Evolutionary conservation across 2,113 vertebrate genomes (phyloP).

Genomic region (Dipodomys ordii): DNA sequence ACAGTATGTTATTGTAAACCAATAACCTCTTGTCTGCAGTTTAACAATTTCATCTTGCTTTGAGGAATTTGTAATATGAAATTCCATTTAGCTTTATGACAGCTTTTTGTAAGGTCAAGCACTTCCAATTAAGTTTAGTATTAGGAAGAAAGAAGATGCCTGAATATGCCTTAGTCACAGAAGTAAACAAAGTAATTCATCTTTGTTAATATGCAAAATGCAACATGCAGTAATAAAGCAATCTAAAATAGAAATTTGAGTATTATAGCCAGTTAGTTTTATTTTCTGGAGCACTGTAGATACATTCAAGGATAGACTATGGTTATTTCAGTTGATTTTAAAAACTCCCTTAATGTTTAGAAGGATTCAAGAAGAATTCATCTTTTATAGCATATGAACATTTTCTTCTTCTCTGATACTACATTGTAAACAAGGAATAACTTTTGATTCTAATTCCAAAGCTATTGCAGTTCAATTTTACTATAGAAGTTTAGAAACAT

Average conservation of each 20-base stretch:
- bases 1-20: constrained; percentile 15
- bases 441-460: neutral
- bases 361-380: neutral
- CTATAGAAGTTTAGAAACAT: neutral
- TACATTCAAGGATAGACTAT: neutral
- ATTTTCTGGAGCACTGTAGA: neutral
- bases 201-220: constrained; percentile 15
- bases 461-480: neutral
- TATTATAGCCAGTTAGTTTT: neutral
- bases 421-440: neutral
- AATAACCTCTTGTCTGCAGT: neutral
- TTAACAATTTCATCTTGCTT: constrained; percentile 41
- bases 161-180: neutral
- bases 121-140: constrained; percentile 37
- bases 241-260: neutral
- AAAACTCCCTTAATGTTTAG: neutral
- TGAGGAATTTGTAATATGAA: constrained; percentile 2
- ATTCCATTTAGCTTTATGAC: constrained; percentile 21
- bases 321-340: neutral
- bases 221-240: neutral
- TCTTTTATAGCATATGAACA: neutral
- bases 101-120: constrained; percentile 28
- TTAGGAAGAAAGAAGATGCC: neutral
- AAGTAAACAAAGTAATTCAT: constrained; percentile 48
- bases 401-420: neutral